Evolutionary conservation across 1,140 invertebrate species (phyloP), one percentile per base, ranked within the genome.

Genomic region (Zaprionus ghesquierei): DNA sequence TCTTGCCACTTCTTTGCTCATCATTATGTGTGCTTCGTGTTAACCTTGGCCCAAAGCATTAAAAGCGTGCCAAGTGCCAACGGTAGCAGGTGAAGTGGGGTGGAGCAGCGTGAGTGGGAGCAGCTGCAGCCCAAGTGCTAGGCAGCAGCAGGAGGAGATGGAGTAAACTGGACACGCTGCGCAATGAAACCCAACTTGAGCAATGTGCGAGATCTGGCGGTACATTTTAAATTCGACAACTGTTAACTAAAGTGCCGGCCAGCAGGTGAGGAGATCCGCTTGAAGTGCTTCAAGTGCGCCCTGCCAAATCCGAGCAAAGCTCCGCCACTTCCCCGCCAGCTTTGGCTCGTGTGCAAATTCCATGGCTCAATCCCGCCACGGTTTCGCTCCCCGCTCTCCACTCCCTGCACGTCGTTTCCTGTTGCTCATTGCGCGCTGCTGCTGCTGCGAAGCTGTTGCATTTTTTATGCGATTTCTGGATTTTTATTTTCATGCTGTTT

Each of bases 41-140:
- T 87, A 87, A 77, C 82, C 82, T 87, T 87, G 82, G 84, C 64
- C 72, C 61, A 69, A 77, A 69, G 84, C 82, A 82, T 87, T 87
- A 76, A 87, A 89, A 87, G 79, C 82, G 68, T 87, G 82, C 81
- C 82, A 86, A 86, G 82, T 87, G 79, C 62, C 62, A 65, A 33
- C 59, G 23, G 68, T 61, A 62, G 55, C 44, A 33, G 15, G 20
- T 18, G 44, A 53, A n/a, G 29, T n/a, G 53, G 41, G 25, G 31
- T 60, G 49, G 15, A 51, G 38, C 59, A 49, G 22, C n/a, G n/a
- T n/a, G 44, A 35, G 15, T 18, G 25, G 41, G 18, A 27, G 38
- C n/a, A 60, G 38, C 38, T 46, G 23, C 23, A 51, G 49, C 41
- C 9, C n/a, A 13, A 33, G 29, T 38, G 27, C 53, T 49, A 41